Conservation (phyloP, 2,888 invertebrate species). For the Tinea semifulvella region DNA sequence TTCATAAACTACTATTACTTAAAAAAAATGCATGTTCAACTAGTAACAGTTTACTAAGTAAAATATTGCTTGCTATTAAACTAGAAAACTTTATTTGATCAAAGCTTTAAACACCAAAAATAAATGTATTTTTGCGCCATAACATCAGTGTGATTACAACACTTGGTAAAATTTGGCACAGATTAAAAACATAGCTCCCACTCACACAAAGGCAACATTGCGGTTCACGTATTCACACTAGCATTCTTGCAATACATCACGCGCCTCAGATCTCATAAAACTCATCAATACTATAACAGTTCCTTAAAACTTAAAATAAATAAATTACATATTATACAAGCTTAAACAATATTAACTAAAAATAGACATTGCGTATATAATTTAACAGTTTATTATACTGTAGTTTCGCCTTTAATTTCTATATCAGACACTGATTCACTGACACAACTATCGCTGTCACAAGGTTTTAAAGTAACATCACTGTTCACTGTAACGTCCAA, state of each 20-base stretch:
- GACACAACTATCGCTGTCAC: conserved; percentile 58
- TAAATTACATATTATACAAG: conserved; percentile 8
- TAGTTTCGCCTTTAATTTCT: conserved; percentile 47
- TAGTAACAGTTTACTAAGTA: conserved; percentile 6
- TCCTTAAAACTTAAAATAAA: conserved; percentile 4
- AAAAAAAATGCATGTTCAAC: no score
- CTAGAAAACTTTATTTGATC: not conserved
- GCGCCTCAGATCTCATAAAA: not conserved
- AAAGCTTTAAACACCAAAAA: not conserved
- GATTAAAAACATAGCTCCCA: conserved; percentile 2
- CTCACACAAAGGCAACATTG: not conserved
- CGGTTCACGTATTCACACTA: not conserved
- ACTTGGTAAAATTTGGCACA: conserved; percentile 8
- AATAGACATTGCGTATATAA: not conserved
- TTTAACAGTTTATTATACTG: conserved; percentile 30
- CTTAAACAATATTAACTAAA: conserved; percentile 1
- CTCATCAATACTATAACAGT: not conserved
- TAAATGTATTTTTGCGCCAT: not conserved
- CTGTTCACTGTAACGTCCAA: conserved; percentile 50
- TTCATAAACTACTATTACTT: no score
- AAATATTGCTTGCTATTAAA: not conserved
- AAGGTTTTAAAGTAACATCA: conserved; percentile 51
- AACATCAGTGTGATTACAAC: no score
- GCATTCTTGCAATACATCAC: not conserved
- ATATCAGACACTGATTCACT: conserved; percentile 54